phyloP scores from a whole-genome alignment of 2,797 vertebrate species.

The Bradypodion ventrale region DNA sequence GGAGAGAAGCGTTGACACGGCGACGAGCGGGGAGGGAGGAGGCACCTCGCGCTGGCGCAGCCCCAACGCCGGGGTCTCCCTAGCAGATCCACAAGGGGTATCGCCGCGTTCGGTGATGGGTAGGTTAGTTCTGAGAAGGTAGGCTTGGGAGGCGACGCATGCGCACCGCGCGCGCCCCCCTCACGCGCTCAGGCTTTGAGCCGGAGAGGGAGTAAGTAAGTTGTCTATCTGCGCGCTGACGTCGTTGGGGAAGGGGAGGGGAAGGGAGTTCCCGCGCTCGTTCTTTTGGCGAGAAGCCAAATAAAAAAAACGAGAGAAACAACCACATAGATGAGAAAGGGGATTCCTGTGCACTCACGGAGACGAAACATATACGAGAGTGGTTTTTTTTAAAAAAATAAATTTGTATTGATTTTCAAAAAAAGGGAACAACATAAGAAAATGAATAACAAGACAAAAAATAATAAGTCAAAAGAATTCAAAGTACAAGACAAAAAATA shows the following conservation, averaged over 20 bases:
- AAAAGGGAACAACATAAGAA: no score
- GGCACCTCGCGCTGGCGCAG: constrained; percentile 56
- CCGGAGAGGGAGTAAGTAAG: background rate
- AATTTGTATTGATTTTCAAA: no score
- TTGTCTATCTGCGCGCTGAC: background rate
- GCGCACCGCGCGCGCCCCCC: constrained; percentile 28
- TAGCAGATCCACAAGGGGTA: constrained; percentile 69
- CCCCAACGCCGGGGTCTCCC: constrained; percentile 78
- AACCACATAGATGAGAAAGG: no score
- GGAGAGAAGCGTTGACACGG: no score
- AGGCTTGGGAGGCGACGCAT: background rate
- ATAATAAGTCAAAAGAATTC: no score
- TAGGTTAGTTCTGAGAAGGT: background rate
- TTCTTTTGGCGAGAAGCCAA: background rate
- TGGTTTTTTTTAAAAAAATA: background rate
- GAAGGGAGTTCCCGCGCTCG: constrained; percentile 53
- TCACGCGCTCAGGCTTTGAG: constrained; percentile 45
- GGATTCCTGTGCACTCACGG: background rate
- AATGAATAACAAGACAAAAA: no score
- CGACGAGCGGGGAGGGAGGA: constrained; percentile 33
- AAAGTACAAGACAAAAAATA: no score
- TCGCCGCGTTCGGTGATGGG: constrained; percentile 62
- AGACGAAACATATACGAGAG: no score
- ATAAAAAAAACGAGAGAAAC: background rate
- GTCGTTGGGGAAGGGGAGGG: background rate